These are phyloP conservation scores for Apamea monoglypha DNA, from an alignment of 2,888 invertebrate species.

Conservation along the genomic window DNA sequence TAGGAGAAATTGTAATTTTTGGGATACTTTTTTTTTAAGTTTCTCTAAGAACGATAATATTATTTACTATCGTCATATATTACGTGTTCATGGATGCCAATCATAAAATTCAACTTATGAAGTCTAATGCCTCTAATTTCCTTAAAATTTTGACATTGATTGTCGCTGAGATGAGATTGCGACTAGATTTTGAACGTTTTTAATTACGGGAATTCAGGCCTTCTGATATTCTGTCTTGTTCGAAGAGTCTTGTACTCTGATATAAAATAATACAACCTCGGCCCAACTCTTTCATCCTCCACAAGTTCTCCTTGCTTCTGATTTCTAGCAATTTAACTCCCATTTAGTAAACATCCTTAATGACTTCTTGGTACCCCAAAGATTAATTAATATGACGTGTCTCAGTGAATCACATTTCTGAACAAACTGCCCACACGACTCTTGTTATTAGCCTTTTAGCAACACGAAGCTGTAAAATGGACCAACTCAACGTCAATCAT, in stretches of 20 bases:
- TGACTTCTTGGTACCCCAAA: constrained; percentile 32
- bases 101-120: not conserved
- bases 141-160: not conserved
- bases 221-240: not conserved
- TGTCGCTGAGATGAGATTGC: not conserved
- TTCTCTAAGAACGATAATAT: not conserved
- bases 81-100: too few relatives aligned
- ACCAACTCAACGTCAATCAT: constrained; percentile 52
- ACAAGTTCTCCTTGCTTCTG: not conserved
- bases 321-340: constrained; percentile 6
- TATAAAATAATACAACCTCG: not conserved
- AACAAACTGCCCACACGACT: constrained; percentile 23
- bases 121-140: not conserved
- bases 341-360: constrained; percentile 22
- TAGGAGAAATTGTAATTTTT: constrained; percentile 45
- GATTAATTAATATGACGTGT: constrained; percentile 25
- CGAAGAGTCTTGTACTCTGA: not conserved
- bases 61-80: too few relatives aligned
- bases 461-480: constrained; percentile 11
- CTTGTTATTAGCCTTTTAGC: constrained; percentile 9
- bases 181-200: not conserved
- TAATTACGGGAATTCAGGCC: not conserved
- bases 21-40: constrained; percentile 3
- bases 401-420: constrained; percentile 23
- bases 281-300: not conserved